These are phyloP conservation scores for Laterallus jamaicensis DNA, from an alignment of 2,113 vertebrate genomes.

Conservation along the genomic window DNA sequence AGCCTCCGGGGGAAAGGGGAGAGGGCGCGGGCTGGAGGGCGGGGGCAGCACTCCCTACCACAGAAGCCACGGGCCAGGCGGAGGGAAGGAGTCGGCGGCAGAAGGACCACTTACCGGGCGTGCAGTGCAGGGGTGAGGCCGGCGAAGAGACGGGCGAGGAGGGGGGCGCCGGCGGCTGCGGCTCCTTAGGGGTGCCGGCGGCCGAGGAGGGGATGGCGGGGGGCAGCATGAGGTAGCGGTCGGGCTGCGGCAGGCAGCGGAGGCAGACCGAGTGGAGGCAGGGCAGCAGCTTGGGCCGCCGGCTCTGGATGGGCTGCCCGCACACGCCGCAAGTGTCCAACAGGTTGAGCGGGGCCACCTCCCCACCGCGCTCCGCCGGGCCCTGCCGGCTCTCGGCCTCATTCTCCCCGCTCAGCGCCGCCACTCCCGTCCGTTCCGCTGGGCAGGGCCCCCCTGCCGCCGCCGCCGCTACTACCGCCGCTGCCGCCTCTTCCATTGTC, in stretches of 20 bases:
- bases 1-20: not conserved
- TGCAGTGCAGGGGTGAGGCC: constrained; percentile 67
- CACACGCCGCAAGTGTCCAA: constrained; percentile 96
- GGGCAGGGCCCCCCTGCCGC: constrained; percentile 4
- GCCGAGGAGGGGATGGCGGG: constrained; percentile 50
- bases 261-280: constrained; percentile 95
- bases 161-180: not conserved
- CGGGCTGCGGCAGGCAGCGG: constrained; percentile 88
- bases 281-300: constrained; percentile 92
- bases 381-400: constrained; percentile 92
- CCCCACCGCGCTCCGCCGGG: constrained; percentile 77
- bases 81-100: too few species aligned
- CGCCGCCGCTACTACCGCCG: not conserved
- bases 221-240: constrained; percentile 81
- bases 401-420: constrained; percentile 86
- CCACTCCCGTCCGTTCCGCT: constrained; percentile 12
- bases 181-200: constrained; percentile 20
- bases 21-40: not conserved
- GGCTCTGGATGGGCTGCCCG: constrained; percentile 90
- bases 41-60: too few species aligned
- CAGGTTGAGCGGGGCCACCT: constrained; percentile 83
- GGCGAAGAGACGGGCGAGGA: constrained; percentile 52
- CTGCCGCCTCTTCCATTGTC: constrained; percentile 62
- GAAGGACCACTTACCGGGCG: constrained; percentile 67
- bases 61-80: too few species aligned